Percentiles rank a stretch among this genome's conserved stretches.
Conservation (phyloP, 1,140 invertebrate genomes). For the Ganaspis sp. region DNA sequence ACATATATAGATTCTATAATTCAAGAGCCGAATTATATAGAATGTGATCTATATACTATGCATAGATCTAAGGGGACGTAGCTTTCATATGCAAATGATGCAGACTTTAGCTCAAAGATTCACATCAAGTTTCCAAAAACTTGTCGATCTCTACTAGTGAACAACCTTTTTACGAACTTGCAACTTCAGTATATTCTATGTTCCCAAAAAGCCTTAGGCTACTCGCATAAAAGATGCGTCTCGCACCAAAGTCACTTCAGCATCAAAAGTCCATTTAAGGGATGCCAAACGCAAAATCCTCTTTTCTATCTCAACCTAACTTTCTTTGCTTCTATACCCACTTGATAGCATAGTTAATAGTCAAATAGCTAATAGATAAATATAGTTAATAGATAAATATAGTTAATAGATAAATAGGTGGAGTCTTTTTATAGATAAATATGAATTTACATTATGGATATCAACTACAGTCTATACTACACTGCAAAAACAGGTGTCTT, state of each 20-base stretch:
- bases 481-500: too few species aligned
- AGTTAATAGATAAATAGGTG: too few species aligned
- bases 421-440: too few species aligned
- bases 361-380: too few species aligned
- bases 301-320: neutral
- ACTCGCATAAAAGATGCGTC: slow-evolving; percentile 49
- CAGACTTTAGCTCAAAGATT: slow-evolving; percentile 40
- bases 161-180: slow-evolving; percentile 38
- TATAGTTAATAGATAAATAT: too few species aligned
- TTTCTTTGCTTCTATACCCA: too few species aligned
- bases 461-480: too few species aligned
- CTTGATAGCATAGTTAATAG: too few species aligned
- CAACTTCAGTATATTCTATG: slow-evolving; percentile 32
- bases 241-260: slow-evolving; percentile 54
- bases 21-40: too few species aligned
- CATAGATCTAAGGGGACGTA: slow-evolving; percentile 39
- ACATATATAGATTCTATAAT: too few species aligned
- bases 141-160: slow-evolving; percentile 32
- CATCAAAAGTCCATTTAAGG: slow-evolving; percentile 61
- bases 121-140: slow-evolving; percentile 42
- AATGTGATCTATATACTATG: slow-evolving; percentile 45
- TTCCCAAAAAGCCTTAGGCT: slow-evolving; percentile 41
- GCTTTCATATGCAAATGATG: slow-evolving; percentile 71
- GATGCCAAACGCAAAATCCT: slow-evolving; percentile 35
- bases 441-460: too few species aligned